Evolutionary conservation across 2,797 vertebrate genomes (phyloP).

Genomic region (Centroberyx gerrardi): DNA sequence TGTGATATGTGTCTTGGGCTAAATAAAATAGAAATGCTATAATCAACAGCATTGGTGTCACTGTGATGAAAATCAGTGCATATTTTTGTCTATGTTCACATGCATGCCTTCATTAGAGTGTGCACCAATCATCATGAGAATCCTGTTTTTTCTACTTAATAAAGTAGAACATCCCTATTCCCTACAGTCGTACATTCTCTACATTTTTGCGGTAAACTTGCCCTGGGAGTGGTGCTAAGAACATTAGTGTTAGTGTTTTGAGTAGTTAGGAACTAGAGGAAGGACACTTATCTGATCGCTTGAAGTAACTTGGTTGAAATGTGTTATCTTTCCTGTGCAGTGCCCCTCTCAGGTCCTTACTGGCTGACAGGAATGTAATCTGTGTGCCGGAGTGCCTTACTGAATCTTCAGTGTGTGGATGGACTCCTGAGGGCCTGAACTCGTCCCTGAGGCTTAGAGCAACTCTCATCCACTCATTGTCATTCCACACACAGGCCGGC

Average conservation of each 20-base stretch:
- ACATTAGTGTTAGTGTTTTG: no score
- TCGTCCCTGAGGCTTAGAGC: neutral
- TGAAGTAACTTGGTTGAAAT: neutral
- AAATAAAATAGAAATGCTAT: no score
- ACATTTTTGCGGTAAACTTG: neutral
- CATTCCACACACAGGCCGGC: conserved; percentile 1
- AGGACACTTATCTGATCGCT: conserved; percentile 5
- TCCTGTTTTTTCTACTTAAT: no score
- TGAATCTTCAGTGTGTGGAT: conserved; percentile 14
- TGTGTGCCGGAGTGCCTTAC: conserved; percentile 4
- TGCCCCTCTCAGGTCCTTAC: neutral
- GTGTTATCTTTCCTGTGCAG: conserved; percentile 6
- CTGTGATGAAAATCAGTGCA: no score
- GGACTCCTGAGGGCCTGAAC: conserved; percentile 4
- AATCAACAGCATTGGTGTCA: no score
- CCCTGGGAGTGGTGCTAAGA: no score
- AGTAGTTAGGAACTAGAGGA: no score
- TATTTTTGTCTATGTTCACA: no score
- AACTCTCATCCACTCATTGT: neutral
- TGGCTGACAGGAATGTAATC: conserved; percentile 33
- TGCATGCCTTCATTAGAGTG: no score
- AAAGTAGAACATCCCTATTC: no score
- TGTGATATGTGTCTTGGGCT: neutral
- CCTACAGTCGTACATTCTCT: no score
- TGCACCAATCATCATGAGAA: no score